Percentiles rank a stretch among this genome's conserved stretches.
Conservation (phyloP, 2,797 vertebrate species). For the Pipistrellus nathusii region DNA sequence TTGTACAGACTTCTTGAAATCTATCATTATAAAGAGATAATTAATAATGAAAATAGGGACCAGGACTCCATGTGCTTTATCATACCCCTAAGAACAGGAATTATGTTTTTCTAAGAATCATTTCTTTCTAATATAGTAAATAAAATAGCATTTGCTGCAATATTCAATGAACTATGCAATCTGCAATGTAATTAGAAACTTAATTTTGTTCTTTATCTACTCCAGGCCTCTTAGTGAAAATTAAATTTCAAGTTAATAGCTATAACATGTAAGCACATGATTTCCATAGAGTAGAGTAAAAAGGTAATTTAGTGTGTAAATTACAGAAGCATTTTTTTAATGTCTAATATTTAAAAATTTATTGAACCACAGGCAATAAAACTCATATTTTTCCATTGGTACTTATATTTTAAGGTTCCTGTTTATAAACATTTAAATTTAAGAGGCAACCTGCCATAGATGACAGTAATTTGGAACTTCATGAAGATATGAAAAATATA, state of each 20-base stretch:
- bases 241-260: conserved; percentile 67
- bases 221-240: conserved; percentile 53
- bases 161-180: conserved; percentile 15
- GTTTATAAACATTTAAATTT: conserved; percentile 21
- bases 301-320: conserved; percentile 3
- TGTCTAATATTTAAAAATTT: not conserved
- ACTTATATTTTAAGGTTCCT: not conserved
- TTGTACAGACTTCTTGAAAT: not conserved
- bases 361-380: not conserved
- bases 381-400: not conserved
- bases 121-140: conserved; percentile 48
- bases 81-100: conserved; percentile 9
- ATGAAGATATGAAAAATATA: not conserved
- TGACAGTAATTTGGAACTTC: not conserved
- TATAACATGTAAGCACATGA: not conserved
- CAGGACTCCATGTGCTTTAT: not conserved
- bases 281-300: conserved; percentile 2
- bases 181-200: conserved; percentile 18
- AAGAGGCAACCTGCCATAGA: not conserved
- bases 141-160: not conserved
- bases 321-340: not conserved
- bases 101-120: conserved; percentile 19
- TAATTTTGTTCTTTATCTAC: conserved; percentile 56
- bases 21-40: conserved; percentile 18
- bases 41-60: not conserved